Evolutionary conservation across 2,113 vertebrate species (phyloP), one percentile per base, ranked within the genome.

Genomic region (Colossoma macropomum): DNA sequence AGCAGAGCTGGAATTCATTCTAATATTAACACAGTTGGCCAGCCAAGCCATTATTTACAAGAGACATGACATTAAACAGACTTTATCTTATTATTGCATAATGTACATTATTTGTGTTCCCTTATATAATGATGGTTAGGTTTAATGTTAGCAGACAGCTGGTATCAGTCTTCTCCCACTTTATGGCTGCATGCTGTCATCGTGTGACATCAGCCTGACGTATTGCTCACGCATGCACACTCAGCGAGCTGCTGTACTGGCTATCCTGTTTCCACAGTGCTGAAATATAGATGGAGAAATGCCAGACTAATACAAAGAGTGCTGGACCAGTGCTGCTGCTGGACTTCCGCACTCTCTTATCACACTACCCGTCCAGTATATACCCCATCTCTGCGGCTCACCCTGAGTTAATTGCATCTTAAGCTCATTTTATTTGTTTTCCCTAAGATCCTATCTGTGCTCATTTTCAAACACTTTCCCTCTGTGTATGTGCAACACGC

Each of bases 81-180:
- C 73, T 17, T 54, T n/a, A 19, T 21, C 52, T 60, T 17, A 19
- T n/a, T 78, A 11, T 74, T 60, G 45, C 21, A 32, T 60, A 75
- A 81, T 62, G 12, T 7, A 60, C n/a, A 63, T 84, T 28, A 73
- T 15, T 1, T 60, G 21, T 10, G 41, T 83, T 81, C 1, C 7
- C n/a, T 77, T 21, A 30, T 87, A 80, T 38, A 27, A 23, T 72
- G 62, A 81, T 48, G 65, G 68, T 76, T 69, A 56, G 32, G 76
- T 15, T 66, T 27, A 72, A 19, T 75, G 52, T 86, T 45, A 71
- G 12, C 34, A 30, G 72, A 63, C 59, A 81, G 38, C 34, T 84
- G 27, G 8, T 60, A 68, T 77, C 12, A 69, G 8, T 81, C 48
- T 69, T 78, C 62, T 25, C 19, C n/a, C 48, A 74, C 54, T 77